Base-by-base conservation (phyloP, 1,140 invertebrate species). In the Popillia japonica region DNA sequence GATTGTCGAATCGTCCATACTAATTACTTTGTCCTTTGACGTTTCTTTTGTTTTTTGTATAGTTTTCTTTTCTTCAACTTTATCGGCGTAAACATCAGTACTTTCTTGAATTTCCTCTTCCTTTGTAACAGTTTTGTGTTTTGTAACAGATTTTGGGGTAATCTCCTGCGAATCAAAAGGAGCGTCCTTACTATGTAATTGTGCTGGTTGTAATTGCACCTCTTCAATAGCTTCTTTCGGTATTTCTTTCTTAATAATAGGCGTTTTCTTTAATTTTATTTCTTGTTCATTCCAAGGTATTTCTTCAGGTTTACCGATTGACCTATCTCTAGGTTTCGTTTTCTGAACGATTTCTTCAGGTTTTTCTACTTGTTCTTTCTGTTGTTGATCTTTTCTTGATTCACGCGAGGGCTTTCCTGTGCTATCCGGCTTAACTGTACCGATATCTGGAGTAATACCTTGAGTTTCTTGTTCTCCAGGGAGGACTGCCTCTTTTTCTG, bases 221-320 rank as follows among this genome's bases (percentile, higher is more conserved):
- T 55, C 42, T 27, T 44, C 41, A 23, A 76, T 20, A 20, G 42
- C 22, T n/a, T 76, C 75, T 14, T 82, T 78, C 20, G 79, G 80
- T 41, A 77, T 77, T 72, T 76, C 4, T 59, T 80, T 72, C 55
- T 17, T 41, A 74, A 59, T 27, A 55, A 76, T 55, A 55, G 41
- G 41, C 4, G 85, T 79, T 78, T 83, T 84, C 76, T 87, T 88
- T 1, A 89, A 44, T 40, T 81, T 83, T 41, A 87, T 82, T 80
- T 83, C 84, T 82, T 88, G 84, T 78, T 87, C 83, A n/a, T 83
- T 87, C 87, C 86, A 88, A n/a, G 86, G 86, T 77, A 87, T 83
- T 0, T 23, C 83, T 82, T 83, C 79, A 20, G 44, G 42, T 76
- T 76, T 44, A 7, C 40, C 75, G 9, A 27, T 55, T 23, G 41